These are phyloP conservation scores for Pristionchus entomophagus DNA, from an alignment of 2,888 invertebrate species.

Conservation along the genomic window DNA sequence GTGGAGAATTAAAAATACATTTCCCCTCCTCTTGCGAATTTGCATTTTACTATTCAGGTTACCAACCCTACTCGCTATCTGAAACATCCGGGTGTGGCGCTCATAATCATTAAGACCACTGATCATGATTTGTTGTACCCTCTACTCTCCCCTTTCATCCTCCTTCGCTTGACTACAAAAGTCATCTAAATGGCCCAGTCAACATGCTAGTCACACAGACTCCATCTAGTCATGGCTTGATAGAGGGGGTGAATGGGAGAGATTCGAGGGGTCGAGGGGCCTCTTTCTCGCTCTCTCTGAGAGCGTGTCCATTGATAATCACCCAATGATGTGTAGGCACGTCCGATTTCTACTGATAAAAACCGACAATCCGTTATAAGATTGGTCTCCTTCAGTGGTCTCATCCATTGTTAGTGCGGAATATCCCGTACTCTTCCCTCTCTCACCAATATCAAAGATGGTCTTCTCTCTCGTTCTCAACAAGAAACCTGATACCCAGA, in stretches of 20 bases:
- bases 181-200: not conserved
- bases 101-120: not conserved
- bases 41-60: too few species aligned
- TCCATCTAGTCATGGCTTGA: not conserved
- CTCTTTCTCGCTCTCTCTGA: too few species aligned
- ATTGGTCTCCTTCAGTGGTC: not conserved
- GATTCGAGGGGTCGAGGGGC: not conserved
- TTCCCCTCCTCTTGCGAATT: too few species aligned
- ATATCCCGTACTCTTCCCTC: not conserved
- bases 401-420: not conserved
- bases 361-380: not conserved
- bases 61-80: too few species aligned
- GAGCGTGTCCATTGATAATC: conserved; percentile 33
- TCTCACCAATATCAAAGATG: not conserved
- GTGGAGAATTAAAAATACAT: too few species aligned
- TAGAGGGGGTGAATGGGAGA: not conserved
- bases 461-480: not conserved
- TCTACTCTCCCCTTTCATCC: not conserved
- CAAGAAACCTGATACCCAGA: not conserved
- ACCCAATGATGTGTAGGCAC: not conserved
- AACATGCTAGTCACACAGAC: conserved; percentile 13
- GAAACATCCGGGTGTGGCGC: not conserved
- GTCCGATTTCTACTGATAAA: not conserved
- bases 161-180: not conserved
- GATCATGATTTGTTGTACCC: not conserved